Conservation (phyloP, 2,888 invertebrate species). For the Andrena dorsata region DNA sequence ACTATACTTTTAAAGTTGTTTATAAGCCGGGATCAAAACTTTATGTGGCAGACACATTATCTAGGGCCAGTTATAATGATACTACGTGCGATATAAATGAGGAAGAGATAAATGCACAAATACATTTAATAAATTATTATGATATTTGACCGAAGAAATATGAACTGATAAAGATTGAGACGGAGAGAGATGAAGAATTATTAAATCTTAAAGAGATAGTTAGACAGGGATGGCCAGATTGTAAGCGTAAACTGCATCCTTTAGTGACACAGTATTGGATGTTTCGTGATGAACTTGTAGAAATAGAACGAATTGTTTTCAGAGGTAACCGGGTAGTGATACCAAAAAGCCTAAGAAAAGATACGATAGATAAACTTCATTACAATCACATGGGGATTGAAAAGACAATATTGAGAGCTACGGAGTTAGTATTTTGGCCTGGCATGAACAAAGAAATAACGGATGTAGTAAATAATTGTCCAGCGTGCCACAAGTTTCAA, state of each 20-base stretch:
- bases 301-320: background rate
- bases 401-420: background rate
- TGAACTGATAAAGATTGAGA: background rate
- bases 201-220: background rate
- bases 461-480: slow-evolving; percentile 1
- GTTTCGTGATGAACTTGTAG: background rate
- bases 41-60: background rate
- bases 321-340: background rate
- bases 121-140: background rate
- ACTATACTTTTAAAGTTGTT: background rate
- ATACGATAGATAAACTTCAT: background rate
- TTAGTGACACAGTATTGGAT: background rate
- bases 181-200: background rate
- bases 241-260: background rate
- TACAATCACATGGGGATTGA: background rate
- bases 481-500: background rate
- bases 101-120: background rate
- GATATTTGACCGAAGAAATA: background rate
- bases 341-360: background rate
- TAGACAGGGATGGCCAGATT: background rate
- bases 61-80: background rate
- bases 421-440: background rate
- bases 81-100: background rate
- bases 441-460: background rate
- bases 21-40: slow-evolving; percentile 1